These are phyloP conservation scores for Hyalella azteca DNA, from an alignment of 2,888 invertebrate species.

Conservation along the genomic window DNA sequence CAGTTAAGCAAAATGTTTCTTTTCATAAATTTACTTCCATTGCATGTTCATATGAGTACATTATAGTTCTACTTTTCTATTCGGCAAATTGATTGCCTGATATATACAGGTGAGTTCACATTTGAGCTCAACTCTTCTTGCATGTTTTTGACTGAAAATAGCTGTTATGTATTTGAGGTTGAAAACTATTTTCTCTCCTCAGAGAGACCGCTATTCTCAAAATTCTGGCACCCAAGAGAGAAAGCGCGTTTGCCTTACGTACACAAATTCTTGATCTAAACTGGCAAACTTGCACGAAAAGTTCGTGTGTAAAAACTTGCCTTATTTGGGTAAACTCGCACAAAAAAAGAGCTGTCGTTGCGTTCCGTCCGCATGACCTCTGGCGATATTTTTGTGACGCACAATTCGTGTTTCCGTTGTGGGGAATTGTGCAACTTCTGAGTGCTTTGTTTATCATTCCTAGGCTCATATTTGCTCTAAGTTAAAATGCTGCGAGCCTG, in stretches of 20 bases:
- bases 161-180: neutral
- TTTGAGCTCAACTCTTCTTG: too few species aligned
- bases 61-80: too few species aligned
- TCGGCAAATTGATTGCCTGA: too few species aligned
- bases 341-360: neutral
- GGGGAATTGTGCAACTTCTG: constrained; percentile 11
- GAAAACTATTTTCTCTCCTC: neutral
- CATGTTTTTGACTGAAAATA: too few species aligned
- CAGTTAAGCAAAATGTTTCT: too few species aligned
- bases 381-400: neutral
- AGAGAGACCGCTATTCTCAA: neutral
- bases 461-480: neutral
- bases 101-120: too few species aligned
- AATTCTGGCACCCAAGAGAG: neutral
- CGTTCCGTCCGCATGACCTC: neutral
- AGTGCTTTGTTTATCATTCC: neutral
- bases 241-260: constrained; percentile 1
- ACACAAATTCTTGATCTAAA: constrained; percentile 27
- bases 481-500: neutral
- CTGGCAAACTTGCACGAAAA: neutral
- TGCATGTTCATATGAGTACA: too few species aligned
- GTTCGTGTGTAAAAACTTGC: constrained; percentile 22
- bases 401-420: neutral
- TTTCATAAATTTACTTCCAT: too few species aligned
- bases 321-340: constrained; percentile 24